These are phyloP conservation scores for Euura saliciscinereae DNA, from an alignment of 1,140 invertebrate species.

Conservation along the genomic window DNA sequence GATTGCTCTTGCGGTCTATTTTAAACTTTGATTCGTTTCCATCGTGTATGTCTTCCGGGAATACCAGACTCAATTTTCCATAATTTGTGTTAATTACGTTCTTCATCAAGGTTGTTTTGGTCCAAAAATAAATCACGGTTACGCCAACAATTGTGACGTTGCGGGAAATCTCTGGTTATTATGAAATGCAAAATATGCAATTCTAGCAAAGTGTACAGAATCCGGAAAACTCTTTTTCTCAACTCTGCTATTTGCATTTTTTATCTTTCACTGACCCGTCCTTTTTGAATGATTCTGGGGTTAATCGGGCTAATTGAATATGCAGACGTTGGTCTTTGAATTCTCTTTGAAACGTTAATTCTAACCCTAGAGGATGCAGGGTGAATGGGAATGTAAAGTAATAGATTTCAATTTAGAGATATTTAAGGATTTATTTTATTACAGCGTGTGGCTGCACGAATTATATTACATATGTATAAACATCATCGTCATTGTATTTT, in stretches of 20 bases:
- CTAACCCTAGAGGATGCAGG: background rate
- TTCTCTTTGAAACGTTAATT: background rate
- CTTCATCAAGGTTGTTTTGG: too few relatives aligned
- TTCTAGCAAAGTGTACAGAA: too few relatives aligned
- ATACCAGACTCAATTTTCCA: too few relatives aligned
- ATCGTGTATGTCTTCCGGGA: too few relatives aligned
- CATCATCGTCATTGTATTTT: slow-evolving; percentile 39
- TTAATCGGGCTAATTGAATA: background rate
- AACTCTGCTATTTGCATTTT: background rate
- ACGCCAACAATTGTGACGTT: too few relatives aligned
- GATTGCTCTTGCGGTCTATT: too few relatives aligned
- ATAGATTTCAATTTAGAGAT: background rate
- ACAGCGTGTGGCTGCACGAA: slow-evolving; percentile 42
- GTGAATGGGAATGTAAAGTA: background rate
- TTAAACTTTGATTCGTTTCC: too few relatives aligned
- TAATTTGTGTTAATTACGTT: too few relatives aligned
- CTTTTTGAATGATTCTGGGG: background rate
- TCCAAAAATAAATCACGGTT: too few relatives aligned
- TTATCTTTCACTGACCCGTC: background rate
- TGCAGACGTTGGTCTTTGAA: background rate
- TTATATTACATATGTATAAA: slow-evolving; percentile 60
- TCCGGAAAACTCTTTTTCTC: too few relatives aligned
- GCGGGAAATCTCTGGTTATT: too few relatives aligned
- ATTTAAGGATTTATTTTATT: slow-evolving; percentile 28
- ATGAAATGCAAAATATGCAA: too few relatives aligned